Conservation (phyloP, 1,140 invertebrate species). For the Piezodorus guildinii region DNA sequence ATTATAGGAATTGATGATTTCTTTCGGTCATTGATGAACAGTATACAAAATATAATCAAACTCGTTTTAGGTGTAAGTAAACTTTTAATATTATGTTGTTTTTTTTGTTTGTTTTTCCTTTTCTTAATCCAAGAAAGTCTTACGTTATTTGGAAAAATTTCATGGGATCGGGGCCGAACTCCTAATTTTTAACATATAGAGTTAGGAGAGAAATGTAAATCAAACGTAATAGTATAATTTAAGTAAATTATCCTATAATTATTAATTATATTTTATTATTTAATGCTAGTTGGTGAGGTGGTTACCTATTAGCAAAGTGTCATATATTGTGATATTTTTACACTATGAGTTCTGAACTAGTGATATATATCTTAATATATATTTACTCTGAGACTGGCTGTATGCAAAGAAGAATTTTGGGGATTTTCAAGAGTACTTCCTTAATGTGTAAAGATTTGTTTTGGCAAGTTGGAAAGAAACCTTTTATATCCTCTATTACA, state of each 20-base stretch:
- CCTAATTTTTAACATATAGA: background rate
- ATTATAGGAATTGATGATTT: too few species aligned
- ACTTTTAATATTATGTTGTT: too few species aligned
- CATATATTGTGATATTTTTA: slow-evolving; percentile 13
- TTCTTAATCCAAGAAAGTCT: too few species aligned
- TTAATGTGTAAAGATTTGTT: background rate
- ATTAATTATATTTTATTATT: background rate
- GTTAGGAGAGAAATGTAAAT: background rate
- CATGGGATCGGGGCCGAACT: background rate
- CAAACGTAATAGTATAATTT: background rate
- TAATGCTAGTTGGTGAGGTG: background rate
- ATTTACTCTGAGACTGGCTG: slow-evolving; percentile 8
- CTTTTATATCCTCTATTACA: background rate
- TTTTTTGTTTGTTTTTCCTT: too few species aligned
- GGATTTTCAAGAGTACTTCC: background rate
- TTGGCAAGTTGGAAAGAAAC: background rate
- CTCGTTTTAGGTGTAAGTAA: too few species aligned
- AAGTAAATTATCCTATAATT: background rate
- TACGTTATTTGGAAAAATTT: background rate
- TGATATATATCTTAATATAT: background rate
- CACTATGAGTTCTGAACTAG: slow-evolving; percentile 5
- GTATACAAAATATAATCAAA: too few species aligned
- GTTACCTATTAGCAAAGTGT: slow-evolving; percentile 4
- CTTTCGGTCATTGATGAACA: too few species aligned
- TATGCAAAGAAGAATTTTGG: background rate